Evolutionary conservation across 2,797 vertebrate genomes (phyloP).

Genomic region (Hydrolagus colliei): DNA sequence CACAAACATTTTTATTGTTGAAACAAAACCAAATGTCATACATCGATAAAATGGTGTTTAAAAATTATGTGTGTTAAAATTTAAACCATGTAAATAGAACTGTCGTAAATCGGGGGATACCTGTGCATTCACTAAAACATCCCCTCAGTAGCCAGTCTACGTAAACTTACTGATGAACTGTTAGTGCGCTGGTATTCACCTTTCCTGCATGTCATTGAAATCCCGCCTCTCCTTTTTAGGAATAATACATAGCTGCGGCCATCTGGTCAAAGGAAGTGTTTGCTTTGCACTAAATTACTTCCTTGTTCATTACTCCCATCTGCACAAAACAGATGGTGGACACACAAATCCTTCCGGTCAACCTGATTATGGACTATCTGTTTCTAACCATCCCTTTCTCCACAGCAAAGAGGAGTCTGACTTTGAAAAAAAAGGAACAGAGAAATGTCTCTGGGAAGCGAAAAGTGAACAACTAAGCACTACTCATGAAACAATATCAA

Average conservation of each 20-base stretch:
- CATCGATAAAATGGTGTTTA: too few relatives aligned
- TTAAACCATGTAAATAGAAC: too few relatives aligned
- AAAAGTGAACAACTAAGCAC: background rate
- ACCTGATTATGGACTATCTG: background rate
- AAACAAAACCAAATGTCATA: too few relatives aligned
- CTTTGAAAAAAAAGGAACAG: background rate
- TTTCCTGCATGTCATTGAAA: conserved; percentile 50
- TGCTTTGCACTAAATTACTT: conserved; percentile 56
- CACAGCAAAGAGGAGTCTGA: background rate
- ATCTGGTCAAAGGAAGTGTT: conserved; percentile 46
- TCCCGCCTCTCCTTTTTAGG: conserved; percentile 44
- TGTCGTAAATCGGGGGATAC: too few relatives aligned
- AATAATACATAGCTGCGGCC: conserved; percentile 54
- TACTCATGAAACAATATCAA: background rate
- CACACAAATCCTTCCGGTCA: conserved; percentile 39
- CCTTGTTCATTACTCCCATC: conserved; percentile 48
- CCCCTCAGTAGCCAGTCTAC: background rate
- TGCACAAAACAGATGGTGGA: conserved; percentile 58
- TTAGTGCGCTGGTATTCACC: conserved; percentile 41
- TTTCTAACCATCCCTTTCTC: background rate
- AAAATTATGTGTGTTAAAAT: too few relatives aligned
- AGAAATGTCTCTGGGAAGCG: background rate
- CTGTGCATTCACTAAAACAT: too few relatives aligned
- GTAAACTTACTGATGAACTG: too few relatives aligned
- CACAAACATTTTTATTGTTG: too few relatives aligned